Evolutionary conservation across 2,888 invertebrate species (phyloP), one percentile per base, ranked within the genome.

Genomic region (Cheilosia soror): DNA sequence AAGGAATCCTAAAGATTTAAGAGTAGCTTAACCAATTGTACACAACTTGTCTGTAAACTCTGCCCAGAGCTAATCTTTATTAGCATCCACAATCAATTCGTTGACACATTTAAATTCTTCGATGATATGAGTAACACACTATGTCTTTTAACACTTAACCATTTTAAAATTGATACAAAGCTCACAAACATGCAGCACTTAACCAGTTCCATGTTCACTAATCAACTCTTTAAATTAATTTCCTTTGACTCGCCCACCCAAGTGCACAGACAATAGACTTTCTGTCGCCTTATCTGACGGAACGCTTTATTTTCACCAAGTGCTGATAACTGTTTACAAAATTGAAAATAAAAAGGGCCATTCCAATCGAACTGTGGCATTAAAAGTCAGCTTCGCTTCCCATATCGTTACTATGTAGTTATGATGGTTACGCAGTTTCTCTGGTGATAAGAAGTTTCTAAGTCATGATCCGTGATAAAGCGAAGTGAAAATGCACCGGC

Each of bases 261-360:
- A 66, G 75, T 60, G 40, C 47, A 53, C 25, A 66, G 53, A 80
- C 84, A 85, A 85, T 75, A 85, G 80, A 85, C 71, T 47, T 60
- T 65, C 66, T 85, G 76, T 62, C 75, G 84, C 68, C 76, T 81
- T 85, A 85, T 85, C 84, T 60, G 71, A 66, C 84, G 65, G 71
- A 66, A 73, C 72, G 69, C 69, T 51, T 69, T 44, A 53, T 47
- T 55, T 63, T 69, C 79, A 79, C 53, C 66, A 44, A 37, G 37
- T 2, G 27, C 65, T 68, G 69, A 75, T 80, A 83, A 55, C 66
- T 53, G 47, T 53, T 53, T 40, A 49, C 51, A 58, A 62, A 42
- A 65, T 53, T 63, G 44, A 76, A 81, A 62, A 69, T 57, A 76
- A 80, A 58, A 73, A n/a, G 31, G 42, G 20, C 11, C 44, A 71